phyloP scores from a whole-genome alignment of 2,113 vertebrate genomes.

The Micronycteris hirsuta region DNA sequence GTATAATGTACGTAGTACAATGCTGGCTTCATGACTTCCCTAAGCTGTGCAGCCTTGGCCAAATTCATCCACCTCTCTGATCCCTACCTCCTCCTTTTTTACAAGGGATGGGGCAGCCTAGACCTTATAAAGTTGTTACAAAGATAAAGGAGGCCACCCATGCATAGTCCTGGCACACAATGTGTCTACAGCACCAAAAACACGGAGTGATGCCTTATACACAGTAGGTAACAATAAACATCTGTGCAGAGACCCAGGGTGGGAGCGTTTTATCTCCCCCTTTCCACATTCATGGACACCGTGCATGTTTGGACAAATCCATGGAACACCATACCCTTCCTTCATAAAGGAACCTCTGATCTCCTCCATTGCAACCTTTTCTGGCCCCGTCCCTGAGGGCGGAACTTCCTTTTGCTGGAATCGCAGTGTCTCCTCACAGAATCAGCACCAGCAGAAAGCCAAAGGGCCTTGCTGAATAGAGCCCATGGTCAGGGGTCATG shows the following conservation, averaged over 20 bases:
- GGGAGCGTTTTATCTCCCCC: neutral
- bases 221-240: neutral
- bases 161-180: accelerated
- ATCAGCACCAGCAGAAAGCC: neutral
- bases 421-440: neutral
- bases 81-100: neutral
- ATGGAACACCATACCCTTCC: neutral
- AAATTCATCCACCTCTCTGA: neutral
- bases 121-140: no score
- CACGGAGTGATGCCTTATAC: accelerated
- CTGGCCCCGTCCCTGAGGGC: neutral
- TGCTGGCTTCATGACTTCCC: neutral
- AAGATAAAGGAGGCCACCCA: neutral
- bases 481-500: neutral
- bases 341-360: neutral
- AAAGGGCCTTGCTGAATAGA: neutral
- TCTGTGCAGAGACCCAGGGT: accelerated
- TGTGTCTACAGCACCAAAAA: accelerated
- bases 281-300: neutral
- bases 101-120: neutral
- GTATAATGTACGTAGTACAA: accelerated
- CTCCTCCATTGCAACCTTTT: neutral
- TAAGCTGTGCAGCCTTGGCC: neutral
- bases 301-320: neutral
- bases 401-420: neutral